Percentiles rank a stretch among this genome's conserved stretches.
phyloP scores from a whole-genome alignment of 2,113 vertebrate genomes.

The Coregonus clupeaformis region DNA sequence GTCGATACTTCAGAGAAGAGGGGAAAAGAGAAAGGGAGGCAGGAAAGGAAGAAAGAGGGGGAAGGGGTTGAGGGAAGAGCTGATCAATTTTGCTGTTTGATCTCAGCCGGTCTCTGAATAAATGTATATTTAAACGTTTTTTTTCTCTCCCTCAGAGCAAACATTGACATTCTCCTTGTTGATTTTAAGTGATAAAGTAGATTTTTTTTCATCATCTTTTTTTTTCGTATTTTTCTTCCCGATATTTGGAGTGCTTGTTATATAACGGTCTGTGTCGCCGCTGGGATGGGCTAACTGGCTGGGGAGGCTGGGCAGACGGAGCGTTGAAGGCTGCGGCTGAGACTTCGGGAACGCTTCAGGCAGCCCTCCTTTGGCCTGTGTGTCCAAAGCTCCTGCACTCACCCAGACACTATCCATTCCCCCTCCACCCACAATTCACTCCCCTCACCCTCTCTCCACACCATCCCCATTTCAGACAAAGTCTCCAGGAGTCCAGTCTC shows the following conservation, averaged over 20 bases:
- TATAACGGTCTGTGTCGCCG: no score
- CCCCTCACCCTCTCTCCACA: background rate
- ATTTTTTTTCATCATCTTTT: background rate
- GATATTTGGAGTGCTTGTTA: conserved; percentile 60
- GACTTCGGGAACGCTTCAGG: background rate
- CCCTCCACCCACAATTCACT: background rate
- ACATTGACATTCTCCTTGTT: conserved; percentile 72
- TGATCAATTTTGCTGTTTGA: conserved; percentile 77
- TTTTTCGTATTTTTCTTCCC: conserved; percentile 41
- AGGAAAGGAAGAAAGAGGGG: conserved; percentile 32
- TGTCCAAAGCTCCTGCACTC: conserved; percentile 12
- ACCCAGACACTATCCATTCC: background rate
- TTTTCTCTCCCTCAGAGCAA: conserved; percentile 54
- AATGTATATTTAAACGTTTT: conserved; percentile 71
- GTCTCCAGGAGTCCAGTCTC: no score
- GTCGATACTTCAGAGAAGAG: conserved; percentile 56
- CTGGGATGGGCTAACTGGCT: background rate
- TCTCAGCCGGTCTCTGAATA: conserved; percentile 71
- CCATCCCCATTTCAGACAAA: conserved; percentile 10
- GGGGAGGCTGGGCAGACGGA: background rate
- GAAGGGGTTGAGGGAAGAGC: conserved; percentile 63
- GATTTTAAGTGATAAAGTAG: conserved; percentile 57
- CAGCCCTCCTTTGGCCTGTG: conserved; percentile 7
- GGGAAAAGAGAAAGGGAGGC: conserved; percentile 37
- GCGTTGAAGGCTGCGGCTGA: conserved; percentile 36